Conservation (phyloP, 2,888 invertebrate genomes). For the Pyrgus malvae region DNA sequence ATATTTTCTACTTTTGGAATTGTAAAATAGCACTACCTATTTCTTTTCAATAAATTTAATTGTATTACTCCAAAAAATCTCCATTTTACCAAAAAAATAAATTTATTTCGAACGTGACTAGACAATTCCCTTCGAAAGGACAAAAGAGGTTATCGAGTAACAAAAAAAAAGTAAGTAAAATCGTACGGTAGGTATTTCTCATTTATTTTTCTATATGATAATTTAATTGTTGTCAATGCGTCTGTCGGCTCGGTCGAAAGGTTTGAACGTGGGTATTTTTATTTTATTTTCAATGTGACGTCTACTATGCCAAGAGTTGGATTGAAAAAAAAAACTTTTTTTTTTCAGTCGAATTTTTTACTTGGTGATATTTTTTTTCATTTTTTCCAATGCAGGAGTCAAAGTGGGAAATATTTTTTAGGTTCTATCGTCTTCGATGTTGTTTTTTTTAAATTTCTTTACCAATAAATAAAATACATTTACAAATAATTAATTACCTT, state of each 20-base stretch:
- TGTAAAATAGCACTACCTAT: no score
- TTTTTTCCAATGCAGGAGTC: no score
- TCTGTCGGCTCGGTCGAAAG: conserved; percentile 62
- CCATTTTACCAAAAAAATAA: neutral
- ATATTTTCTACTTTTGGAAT: no score
- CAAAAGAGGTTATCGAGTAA: neutral
- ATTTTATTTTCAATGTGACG: conserved; percentile 6
- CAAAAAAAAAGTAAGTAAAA: conserved; percentile 34
- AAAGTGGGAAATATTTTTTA: no score
- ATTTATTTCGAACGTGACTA: neutral
- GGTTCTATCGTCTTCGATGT: no score
- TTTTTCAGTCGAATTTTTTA: neutral
- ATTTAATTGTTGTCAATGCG: conserved; percentile 36
- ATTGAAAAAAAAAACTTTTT: neutral
- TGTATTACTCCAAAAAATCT: neutral
- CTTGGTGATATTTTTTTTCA: neutral
- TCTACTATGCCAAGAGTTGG: neutral
- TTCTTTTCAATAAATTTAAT: neutral
- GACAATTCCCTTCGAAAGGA: neutral
- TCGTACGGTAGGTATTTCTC: conserved; percentile 55
- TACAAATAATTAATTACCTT: no score
- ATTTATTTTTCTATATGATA: conserved; percentile 19
- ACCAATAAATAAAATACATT: no score
- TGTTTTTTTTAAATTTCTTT: no score
- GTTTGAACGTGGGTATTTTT: conserved; percentile 41